A percentile compares a stretch with the other conserved stretches of the same genome.
Evolutionary conservation across 2,888 invertebrate genomes (phyloP).

Genomic region (Rotaria sp.): DNA sequence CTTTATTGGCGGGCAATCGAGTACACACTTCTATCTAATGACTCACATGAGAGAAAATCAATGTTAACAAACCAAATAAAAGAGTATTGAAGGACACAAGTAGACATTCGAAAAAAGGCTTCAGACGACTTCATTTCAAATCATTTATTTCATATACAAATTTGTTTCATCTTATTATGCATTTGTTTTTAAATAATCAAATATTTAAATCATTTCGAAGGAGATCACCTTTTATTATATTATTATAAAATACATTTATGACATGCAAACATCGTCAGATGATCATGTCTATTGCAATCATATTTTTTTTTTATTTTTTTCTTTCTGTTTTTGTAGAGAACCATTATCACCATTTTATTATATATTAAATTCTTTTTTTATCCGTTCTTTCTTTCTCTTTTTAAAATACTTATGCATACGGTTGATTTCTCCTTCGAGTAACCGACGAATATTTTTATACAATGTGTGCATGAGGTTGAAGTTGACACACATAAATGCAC

Average conservation of each 20-base stretch:
- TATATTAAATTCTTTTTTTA: not conserved
- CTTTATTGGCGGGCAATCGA: not conserved
- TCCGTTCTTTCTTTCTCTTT: not conserved
- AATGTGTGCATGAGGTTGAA: not conserved
- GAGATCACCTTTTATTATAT: not conserved
- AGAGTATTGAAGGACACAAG: not conserved
- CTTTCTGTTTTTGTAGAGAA: not conserved
- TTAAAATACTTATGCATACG: not conserved
- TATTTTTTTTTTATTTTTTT: not conserved
- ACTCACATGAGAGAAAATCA: constrained; percentile 10
- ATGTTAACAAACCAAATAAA: not conserved
- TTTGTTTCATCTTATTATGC: too few species aligned
- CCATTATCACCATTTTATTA: not conserved
- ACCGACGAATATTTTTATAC: not conserved
- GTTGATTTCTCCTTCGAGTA: constrained; percentile 19
- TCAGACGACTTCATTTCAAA: not conserved
- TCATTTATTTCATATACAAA: too few species aligned
- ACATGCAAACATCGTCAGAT: not conserved
- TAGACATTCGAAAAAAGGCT: not conserved
- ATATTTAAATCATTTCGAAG: not conserved
- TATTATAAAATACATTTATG: not conserved
- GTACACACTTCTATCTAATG: not conserved
- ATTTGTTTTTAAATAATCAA: not conserved
- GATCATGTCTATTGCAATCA: not conserved
- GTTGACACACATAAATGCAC: constrained; percentile 8